These are phyloP conservation scores for Sebastes schlegelii DNA, from an alignment of 2,113 vertebrate species.

Conservation along the genomic window DNA sequence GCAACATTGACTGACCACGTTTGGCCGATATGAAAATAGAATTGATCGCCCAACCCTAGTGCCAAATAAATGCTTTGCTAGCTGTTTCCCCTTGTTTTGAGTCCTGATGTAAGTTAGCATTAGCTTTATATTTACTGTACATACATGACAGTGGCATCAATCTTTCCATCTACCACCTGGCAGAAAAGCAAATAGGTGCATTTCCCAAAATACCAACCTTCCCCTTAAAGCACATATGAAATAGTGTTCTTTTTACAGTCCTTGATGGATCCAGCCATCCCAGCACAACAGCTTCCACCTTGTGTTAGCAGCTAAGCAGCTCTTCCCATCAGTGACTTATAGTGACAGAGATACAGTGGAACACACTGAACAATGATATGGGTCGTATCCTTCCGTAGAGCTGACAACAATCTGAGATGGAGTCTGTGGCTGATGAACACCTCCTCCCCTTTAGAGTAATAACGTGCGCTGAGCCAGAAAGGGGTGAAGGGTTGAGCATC, in stretches of 20 bases:
- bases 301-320: conserved; percentile 37
- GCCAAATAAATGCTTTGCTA: background rate
- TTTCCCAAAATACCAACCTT: background rate
- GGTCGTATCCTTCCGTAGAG: conserved; percentile 45
- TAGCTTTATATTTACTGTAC: background rate
- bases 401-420: conserved; percentile 67
- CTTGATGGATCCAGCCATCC: background rate
- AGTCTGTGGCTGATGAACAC: conserved; percentile 66
- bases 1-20: too few species aligned
- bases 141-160: background rate
- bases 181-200: background rate
- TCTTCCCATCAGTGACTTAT: conserved; percentile 48
- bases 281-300: background rate
- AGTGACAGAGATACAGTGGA: conserved; percentile 56
- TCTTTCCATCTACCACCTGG: background rate
- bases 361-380: conserved; percentile 55
- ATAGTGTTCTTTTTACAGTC: background rate
- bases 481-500: conserved; percentile 31
- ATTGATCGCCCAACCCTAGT: background rate
- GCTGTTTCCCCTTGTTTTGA: background rate
- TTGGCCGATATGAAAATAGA: too few species aligned
- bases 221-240: background rate
- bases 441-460: conserved; percentile 62
- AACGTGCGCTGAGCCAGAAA: conserved; percentile 63
- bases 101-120: background rate